Evolutionary conservation across 2,888 invertebrate species (phyloP), one percentile per base, ranked within the genome.

Genomic region (Dryobotodes eremita): DNA sequence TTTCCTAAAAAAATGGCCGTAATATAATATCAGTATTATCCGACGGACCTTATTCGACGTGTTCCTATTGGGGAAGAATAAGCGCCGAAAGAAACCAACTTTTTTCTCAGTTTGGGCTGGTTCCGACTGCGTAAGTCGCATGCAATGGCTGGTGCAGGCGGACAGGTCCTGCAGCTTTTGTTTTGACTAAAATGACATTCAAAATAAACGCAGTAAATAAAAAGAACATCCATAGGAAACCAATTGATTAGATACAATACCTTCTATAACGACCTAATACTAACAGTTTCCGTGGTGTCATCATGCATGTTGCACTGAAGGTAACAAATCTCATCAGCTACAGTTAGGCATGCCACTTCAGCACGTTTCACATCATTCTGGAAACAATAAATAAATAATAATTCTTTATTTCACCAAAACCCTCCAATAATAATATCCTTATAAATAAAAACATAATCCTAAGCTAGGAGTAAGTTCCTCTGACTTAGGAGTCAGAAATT

Each of bases 311-410:
- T 88, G 74, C 88, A 86, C 6, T 92, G 92, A 7, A 96, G 86
- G 77, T 82, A 79, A 75, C 90, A 91, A 7, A 95, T 77, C 48
- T 95, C 92, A 71, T 94, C 92, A 17, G 94, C 92, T 0, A 91
- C 93, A 3, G 95, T 90, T 26, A 93, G 72, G 69, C 95, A 95
- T 0, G 94, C 94, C 0, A 89, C 94, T 88, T 95, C 95, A 3
- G 95, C 95, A 46, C 89, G 92, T 53, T 85, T 90, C 0, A 96
- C 95, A 82, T 95, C 94, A 11, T 89, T 88, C 96, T 96, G 88
- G 10, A 80, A 87, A 59, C 26, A 36, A 20, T 55, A 11, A 31
- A 10, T 55, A 10, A 5, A 31, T 15, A 20, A 46, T 48, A 4
- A 15, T 31, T 50, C 8, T 69, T 69, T 50, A 31, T 31, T 68